These are phyloP conservation scores for Popillia japonica DNA, from an alignment of 1,140 invertebrate genomes.

Conservation along the genomic window DNA sequence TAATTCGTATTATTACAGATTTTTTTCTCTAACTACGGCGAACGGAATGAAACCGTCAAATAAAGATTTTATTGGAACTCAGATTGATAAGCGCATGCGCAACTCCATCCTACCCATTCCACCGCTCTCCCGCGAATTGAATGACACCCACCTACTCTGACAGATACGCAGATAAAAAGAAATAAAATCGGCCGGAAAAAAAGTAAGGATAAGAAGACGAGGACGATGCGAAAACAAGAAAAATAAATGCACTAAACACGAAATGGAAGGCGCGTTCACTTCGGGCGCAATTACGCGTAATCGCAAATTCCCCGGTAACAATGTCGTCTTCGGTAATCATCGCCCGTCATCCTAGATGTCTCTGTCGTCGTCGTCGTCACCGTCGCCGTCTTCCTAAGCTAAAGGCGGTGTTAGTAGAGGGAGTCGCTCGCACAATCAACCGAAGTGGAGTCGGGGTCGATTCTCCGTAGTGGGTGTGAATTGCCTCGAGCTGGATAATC, in stretches of 20 bases:
- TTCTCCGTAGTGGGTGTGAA: constrained; percentile 14
- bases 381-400: not conserved
- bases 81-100: constrained; percentile 15
- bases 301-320: constrained; percentile 5
- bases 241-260: constrained; percentile 16
- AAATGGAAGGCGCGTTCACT: too few relatives aligned
- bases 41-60: not conserved
- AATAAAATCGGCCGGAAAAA: too few relatives aligned
- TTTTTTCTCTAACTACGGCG: too few relatives aligned
- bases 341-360: constrained; percentile 12
- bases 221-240: not conserved
- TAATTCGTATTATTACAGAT: too few relatives aligned
- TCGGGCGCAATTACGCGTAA: constrained; percentile 14
- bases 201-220: not conserved
- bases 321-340: constrained; percentile 4
- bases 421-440: too few relatives aligned
- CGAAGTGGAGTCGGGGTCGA: too few relatives aligned
- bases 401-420: not conserved
- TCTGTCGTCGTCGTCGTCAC: too few relatives aligned
- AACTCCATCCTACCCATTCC: too few relatives aligned
- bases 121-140: too few relatives aligned
- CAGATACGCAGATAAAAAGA: too few relatives aligned
- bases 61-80: constrained; percentile 23
- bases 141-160: not conserved
- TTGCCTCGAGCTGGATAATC: constrained; percentile 18